A percentile compares a stretch with the other conserved stretches of the same genome.
Evolutionary conservation across 2,888 invertebrate species (phyloP).

Genomic region (Idaea dimidiata): DNA sequence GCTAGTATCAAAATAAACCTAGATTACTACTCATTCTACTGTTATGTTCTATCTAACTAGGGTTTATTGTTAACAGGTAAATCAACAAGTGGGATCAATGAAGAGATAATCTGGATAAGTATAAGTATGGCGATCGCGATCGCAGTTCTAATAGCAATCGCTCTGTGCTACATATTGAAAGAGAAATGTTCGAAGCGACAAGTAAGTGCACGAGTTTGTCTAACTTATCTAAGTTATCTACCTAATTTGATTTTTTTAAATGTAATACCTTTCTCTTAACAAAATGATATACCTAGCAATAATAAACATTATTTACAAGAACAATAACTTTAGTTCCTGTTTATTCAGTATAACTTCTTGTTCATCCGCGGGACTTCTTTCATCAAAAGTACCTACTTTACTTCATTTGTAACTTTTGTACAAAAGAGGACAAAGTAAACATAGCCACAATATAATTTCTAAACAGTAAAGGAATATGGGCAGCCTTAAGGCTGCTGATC

Average conservation of each 20-base stretch:
- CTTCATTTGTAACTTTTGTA: too few species aligned
- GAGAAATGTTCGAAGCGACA: conserved; percentile 90
- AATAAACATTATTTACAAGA: background rate
- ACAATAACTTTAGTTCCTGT: background rate
- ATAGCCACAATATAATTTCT: too few species aligned
- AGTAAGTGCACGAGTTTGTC: conserved; percentile 49
- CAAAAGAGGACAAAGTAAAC: too few species aligned
- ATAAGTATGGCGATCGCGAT: conserved; percentile 93
- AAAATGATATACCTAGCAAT: too few species aligned
- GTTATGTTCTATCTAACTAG: background rate
- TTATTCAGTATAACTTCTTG: too few species aligned
- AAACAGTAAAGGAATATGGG: too few species aligned
- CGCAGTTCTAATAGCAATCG: conserved; percentile 89
- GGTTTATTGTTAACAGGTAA: conserved; percentile 80
- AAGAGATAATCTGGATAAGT: conserved; percentile 94
- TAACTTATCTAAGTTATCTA: background rate
- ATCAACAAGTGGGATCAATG: conserved; percentile 91
- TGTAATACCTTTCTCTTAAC: too few species aligned
- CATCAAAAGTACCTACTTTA: too few species aligned
- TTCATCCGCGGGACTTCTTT: too few species aligned
- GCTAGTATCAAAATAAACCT: too few species aligned
- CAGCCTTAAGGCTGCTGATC: too few species aligned
- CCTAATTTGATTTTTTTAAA: background rate
- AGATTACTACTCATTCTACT: background rate
- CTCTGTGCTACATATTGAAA: conserved; percentile 89